phyloP scores from a whole-genome alignment of 2,113 vertebrate genomes.

The Tauraco erythrolophus region DNA sequence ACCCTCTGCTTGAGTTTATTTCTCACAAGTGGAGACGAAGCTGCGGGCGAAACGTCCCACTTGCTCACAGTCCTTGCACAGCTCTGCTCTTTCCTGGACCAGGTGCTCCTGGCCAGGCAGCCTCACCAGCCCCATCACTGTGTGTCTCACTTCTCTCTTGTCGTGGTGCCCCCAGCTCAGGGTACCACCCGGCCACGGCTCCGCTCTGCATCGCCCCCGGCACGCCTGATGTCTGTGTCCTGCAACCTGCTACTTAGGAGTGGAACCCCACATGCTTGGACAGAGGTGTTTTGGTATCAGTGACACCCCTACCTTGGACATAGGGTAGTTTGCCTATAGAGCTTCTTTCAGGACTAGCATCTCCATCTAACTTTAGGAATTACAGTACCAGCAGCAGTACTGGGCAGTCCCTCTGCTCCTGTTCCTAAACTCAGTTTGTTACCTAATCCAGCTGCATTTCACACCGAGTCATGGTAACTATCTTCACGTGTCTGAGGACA shows the following conservation, averaged over 20 bases:
- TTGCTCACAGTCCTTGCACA: neutral
- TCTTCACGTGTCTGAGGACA: neutral
- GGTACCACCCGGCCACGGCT: fast-evolving
- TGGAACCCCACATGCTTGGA: too few species aligned
- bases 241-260: neutral
- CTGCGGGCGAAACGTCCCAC: fast-evolving
- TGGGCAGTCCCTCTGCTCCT: neutral
- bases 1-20: neutral
- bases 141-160: neutral
- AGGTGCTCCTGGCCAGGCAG: neutral
- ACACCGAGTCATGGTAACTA: neutral
- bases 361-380: neutral
- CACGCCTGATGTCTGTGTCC: neutral
- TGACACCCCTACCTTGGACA: neutral
- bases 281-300: neutral
- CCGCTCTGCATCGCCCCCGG: fast-evolving
- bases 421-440: neutral
- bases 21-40: neutral
- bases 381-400: neutral
- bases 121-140: neutral
- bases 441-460: neutral
- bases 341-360: neutral
- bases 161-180: neutral
- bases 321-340: neutral
- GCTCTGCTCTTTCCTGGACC: neutral